Base-by-base conservation (phyloP, 30 jellyfish, hydroid and myxozoan genomes). In the Aurelia sp. region DNA sequence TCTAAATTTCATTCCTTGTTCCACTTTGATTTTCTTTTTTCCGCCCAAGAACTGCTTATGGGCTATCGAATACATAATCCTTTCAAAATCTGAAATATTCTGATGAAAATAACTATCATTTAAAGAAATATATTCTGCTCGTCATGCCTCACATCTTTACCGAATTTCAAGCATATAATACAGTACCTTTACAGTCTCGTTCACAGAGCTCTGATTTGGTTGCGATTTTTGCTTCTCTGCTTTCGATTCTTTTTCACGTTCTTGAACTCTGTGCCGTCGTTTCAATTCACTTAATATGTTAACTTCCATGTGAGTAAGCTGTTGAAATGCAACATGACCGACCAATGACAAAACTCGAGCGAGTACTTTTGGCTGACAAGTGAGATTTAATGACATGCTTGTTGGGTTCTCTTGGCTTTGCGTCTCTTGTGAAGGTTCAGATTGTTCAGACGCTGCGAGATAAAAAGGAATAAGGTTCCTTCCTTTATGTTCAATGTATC, bases 271-370 rank as follows among this genome's bases (percentile, higher is more conserved):
- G 60, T 86, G 96, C 33, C 99, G 64, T 76, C 99, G 88, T 77
- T 94, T 94, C 90, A 94, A 72, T 61, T 94, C 99, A 59, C 96
- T 76, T 22, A 94, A 81, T 11, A 90, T 63, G 76, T 93, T 78
- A 22, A 90, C 97, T 52, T 94, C 99, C 77, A 94, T 61, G 88
- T 94, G 99, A 47, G 44, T 89, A 53, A 94, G 78, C 57, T 94
- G 97, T 50, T 90, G 94, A 58, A 94, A 82, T 9, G 99, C 96
- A 13, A 90, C 87, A 61, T 94, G 96, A 33, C 99, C 99, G 53
- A 94, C 97, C 15, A 88, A 90, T 58, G 97, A 76, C 9, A 94
- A 60, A 20, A 94, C 96, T 52, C 99, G 88, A 19, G 97, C 99
- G 19, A 94, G 90, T 22, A 89, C 85, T 50, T 91, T 91, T n/a